Conservation (phyloP, 2,888 invertebrate genomes). For the Minunthozetes semirufus region DNA sequence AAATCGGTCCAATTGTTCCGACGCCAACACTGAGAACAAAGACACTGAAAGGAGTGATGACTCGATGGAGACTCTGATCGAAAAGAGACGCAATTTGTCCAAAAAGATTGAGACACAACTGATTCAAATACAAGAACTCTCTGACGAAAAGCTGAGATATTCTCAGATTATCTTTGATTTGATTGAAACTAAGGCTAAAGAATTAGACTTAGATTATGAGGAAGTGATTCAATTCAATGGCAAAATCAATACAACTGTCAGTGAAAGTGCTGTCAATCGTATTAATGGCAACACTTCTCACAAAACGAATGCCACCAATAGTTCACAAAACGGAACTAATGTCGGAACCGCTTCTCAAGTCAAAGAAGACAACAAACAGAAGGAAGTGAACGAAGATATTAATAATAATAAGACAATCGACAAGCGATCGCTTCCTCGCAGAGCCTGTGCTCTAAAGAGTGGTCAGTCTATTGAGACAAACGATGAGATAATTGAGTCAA, state of each 20-base stretch:
- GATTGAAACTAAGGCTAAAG: conserved; percentile 35
- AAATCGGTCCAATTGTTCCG: not conserved
- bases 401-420: not conserved
- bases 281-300: not conserved
- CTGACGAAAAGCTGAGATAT: conserved; percentile 36
- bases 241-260: not conserved
- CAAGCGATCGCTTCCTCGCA: conserved; percentile 14
- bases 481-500: not conserved
- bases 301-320: not conserved
- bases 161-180: conserved; percentile 36
- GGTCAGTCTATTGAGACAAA: not conserved
- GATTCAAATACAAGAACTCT: conserved; percentile 36
- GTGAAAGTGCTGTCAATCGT: not conserved
- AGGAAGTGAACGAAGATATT: not conserved
- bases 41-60: not conserved
- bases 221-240: not conserved
- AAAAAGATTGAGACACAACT: conserved; percentile 22
- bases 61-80: not conserved
- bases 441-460: conserved; percentile 14
- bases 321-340: not conserved
- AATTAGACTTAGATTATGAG: conserved; percentile 35
- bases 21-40: not conserved
- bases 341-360: not conserved
- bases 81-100: not conserved
- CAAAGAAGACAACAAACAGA: not conserved